These are phyloP conservation scores for Megamerina dolium DNA, from an alignment of 2,888 invertebrate genomes.

Conservation along the genomic window DNA sequence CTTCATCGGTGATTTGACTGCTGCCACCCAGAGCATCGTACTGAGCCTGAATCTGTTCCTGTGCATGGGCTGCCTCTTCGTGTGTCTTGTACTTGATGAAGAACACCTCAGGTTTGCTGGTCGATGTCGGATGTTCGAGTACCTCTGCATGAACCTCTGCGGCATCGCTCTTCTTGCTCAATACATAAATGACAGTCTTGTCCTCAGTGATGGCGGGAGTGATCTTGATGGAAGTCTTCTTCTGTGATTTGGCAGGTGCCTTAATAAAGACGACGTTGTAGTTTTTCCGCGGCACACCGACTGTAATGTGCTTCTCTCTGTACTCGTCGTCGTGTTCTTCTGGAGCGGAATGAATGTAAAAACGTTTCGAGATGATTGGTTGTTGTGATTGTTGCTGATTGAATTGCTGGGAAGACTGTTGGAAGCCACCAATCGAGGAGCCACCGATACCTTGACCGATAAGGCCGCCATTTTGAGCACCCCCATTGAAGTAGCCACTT, in stretches of 20 bases:
- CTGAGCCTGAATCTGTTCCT: constrained; percentile 47
- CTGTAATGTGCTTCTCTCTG: constrained; percentile 40
- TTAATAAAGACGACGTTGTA: constrained; percentile 49
- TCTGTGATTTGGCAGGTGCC: constrained; percentile 39
- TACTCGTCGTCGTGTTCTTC: constrained; percentile 43
- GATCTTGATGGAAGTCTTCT: constrained; percentile 41
- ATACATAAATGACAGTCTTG: constrained; percentile 49
- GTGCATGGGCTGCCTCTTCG: constrained; percentile 47
- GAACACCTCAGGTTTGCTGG: constrained; percentile 49
- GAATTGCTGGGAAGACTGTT: constrained; percentile 10
- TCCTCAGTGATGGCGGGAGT: constrained; percentile 45
- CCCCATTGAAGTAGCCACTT: constrained; percentile 17
- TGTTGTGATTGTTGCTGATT: constrained; percentile 31
- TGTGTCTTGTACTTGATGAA: constrained; percentile 50
- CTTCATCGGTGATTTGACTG: constrained; percentile 46
- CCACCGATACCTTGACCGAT: constrained; percentile 13
- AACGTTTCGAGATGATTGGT: constrained; percentile 43
- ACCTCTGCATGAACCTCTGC: constrained; percentile 43
- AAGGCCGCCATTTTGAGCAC: constrained; percentile 7
- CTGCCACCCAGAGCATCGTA: constrained; percentile 46
- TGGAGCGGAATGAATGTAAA: constrained; percentile 48
- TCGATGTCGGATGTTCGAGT: constrained; percentile 38
- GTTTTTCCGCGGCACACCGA: constrained; percentile 46
- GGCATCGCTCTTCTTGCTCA: constrained; percentile 44
- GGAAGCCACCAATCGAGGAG: constrained; percentile 27